Evolutionary conservation across 1,140 invertebrate species (phyloP).

Genomic region (Whitmania pigra): DNA sequence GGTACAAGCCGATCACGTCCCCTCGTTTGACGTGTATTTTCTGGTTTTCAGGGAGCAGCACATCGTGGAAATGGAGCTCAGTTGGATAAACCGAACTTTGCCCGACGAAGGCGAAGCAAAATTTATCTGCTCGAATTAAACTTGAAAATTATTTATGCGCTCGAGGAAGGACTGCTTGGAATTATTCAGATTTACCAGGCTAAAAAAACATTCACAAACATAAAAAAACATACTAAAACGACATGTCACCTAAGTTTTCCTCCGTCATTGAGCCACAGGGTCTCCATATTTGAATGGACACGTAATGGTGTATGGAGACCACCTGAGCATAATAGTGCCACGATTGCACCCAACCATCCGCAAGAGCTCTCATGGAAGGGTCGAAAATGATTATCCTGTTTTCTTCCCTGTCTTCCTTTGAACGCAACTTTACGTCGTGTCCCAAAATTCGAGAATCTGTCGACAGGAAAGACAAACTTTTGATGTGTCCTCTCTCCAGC

Average conservation of each 20-base stretch:
- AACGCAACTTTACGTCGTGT: constrained; percentile 19
- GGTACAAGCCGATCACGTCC: constrained; percentile 23
- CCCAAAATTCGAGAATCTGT: constrained; percentile 21
- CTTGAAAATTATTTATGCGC: too few species aligned
- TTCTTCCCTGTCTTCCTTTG: constrained; percentile 3
- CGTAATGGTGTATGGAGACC: constrained; percentile 16
- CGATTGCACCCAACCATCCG: background rate
- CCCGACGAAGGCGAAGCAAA: constrained; percentile 17
- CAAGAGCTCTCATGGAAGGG: constrained; percentile 15
- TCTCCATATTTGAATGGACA: too few species aligned
- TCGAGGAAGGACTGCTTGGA: too few species aligned
- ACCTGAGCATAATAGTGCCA: constrained; percentile 21
- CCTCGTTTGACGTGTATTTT: constrained; percentile 6
- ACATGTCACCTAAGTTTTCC: too few species aligned
- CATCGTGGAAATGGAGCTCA: constrained; percentile 19
- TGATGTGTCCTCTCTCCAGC: too few species aligned
- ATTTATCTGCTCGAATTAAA: too few species aligned
- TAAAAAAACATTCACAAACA: too few species aligned
- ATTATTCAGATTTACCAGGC: too few species aligned
- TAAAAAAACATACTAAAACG: too few species aligned
- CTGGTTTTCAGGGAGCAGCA: background rate
- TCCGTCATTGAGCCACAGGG: too few species aligned
- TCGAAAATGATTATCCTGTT: constrained; percentile 19
- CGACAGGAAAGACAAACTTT: too few species aligned
- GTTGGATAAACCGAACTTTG: constrained; percentile 15